These are phyloP conservation scores for Neolamprologus tretocephalus DNA, from an alignment of 2,113 vertebrate genomes.

Conservation along the genomic window DNA sequence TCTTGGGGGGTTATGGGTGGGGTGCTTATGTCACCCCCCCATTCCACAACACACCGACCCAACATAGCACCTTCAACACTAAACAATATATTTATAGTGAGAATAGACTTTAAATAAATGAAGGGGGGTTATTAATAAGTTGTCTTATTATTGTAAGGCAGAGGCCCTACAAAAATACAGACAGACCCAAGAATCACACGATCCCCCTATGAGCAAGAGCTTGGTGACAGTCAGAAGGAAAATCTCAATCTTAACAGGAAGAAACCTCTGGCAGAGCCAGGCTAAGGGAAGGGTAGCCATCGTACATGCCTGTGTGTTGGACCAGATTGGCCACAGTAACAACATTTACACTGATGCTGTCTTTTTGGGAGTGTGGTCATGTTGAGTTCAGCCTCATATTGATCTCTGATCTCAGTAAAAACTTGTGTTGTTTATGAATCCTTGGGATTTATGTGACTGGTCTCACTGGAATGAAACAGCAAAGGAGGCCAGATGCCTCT, in stretches of 20 bases:
- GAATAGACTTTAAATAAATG: background rate
- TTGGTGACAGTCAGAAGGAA: background rate
- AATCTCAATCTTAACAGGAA: background rate
- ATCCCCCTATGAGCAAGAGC: background rate
- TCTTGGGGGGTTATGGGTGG: background rate
- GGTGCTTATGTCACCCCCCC: background rate
- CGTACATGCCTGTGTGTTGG: background rate
- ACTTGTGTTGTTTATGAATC: background rate
- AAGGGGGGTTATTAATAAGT: fast-evolving
- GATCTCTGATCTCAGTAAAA: background rate
- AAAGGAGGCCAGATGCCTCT: background rate
- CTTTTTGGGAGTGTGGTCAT: background rate
- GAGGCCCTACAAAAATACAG: fast-evolving
- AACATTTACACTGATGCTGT: background rate
- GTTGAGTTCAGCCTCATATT: background rate
- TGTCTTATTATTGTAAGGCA: background rate
- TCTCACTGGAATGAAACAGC: background rate
- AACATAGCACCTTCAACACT: background rate
- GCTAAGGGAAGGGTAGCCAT: background rate
- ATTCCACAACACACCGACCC: background rate
- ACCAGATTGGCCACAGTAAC: fast-evolving
- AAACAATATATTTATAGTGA: background rate
- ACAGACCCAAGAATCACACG: background rate
- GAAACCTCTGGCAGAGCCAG: background rate
- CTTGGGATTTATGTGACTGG: background rate